phyloP scores from a whole-genome alignment of 2,113 vertebrate species.

The Cathartes aura region DNA sequence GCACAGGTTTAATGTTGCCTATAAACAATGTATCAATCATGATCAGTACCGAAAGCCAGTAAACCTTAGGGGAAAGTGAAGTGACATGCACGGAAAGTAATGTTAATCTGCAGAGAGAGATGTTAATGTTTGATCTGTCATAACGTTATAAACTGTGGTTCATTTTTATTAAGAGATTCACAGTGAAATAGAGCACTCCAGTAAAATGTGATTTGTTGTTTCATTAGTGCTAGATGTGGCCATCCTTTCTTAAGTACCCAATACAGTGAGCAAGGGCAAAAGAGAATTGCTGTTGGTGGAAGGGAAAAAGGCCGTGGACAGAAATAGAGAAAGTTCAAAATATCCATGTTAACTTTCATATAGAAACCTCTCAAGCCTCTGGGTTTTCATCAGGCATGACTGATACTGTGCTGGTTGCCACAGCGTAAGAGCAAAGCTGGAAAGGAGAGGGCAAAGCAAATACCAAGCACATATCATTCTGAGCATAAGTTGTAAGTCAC shows the following conservation, averaged over 20 bases:
- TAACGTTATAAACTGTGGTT: neutral
- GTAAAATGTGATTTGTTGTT: slow-evolving; percentile 3
- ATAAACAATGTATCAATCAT: slow-evolving; percentile 63
- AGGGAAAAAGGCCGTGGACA: neutral
- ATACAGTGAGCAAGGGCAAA: neutral
- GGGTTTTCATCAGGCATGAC: neutral
- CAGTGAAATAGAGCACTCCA: slow-evolving; percentile 1
- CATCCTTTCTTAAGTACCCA: neutral
- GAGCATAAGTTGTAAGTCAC: neutral
- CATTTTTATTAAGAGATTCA: slow-evolving; percentile 46
- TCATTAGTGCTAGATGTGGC: neutral
- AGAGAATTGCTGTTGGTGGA: neutral
- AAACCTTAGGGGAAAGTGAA: slow-evolving; percentile 41
- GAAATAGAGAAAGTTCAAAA: neutral
- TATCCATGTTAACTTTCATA: neutral
- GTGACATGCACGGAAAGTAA: neutral
- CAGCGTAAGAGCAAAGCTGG: neutral
- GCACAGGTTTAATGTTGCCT: slow-evolving; percentile 11
- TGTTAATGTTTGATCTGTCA: neutral
- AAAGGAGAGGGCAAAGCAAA: neutral
- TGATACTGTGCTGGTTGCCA: neutral
- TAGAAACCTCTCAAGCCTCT: neutral
- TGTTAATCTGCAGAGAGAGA: slow-evolving; percentile 11
- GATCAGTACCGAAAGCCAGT: neutral
- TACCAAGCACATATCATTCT: neutral